Evolutionary conservation across 35 echinoderm and acorn worm species (phyloP).

Genomic region (Antedon bifida): DNA sequence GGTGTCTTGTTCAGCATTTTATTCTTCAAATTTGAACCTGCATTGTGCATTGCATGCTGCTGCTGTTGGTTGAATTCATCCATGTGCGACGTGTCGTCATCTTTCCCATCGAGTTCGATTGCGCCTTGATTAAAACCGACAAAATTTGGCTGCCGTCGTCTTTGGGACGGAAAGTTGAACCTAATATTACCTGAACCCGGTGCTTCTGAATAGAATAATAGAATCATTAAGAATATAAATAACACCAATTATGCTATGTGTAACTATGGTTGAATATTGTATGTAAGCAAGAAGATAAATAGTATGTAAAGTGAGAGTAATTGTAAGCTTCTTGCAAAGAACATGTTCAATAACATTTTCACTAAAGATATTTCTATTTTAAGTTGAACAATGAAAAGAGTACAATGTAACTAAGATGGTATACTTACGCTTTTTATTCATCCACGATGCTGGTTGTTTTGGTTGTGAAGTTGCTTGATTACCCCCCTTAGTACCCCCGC

Average conservation of each 20-base stretch:
- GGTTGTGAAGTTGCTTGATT: not conserved
- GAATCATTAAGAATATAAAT: too few relatives aligned
- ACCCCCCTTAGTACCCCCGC: not conserved
- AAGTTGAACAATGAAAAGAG: too few relatives aligned
- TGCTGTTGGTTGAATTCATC: not conserved
- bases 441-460: not conserved
- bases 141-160: not conserved
- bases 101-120: not conserved
- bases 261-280: too few relatives aligned
- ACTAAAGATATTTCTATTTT: too few relatives aligned
- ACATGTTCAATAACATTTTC: too few relatives aligned
- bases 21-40: not conserved
- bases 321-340: too few relatives aligned
- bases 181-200: constrained; percentile 35
- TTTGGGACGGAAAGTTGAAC: constrained; percentile 37
- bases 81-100: not conserved
- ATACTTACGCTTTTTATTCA: not conserved
- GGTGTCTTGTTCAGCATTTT: not conserved
- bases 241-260: too few relatives aligned
- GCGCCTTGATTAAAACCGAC: not conserved
- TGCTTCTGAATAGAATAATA: constrained; percentile 18
- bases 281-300: too few relatives aligned
- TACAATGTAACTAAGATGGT: too few relatives aligned
- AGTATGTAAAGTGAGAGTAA: too few relatives aligned
- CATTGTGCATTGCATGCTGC: not conserved